phyloP scores from a whole-genome alignment of 1,140 invertebrate genomes.

The Diachasma alloeum region DNA sequence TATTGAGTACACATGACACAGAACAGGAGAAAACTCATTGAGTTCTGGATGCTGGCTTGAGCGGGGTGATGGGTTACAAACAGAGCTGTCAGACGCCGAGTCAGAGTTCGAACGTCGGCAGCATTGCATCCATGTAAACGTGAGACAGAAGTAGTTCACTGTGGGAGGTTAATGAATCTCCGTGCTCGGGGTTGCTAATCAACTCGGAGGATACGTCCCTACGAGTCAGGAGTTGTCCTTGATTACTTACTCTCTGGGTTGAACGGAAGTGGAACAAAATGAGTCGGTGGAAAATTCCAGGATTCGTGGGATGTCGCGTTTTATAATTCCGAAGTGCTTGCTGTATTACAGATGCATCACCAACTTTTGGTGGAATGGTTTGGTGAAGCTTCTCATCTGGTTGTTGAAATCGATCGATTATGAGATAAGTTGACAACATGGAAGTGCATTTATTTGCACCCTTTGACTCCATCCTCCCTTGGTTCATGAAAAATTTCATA shows the following conservation, averaged over 20 bases:
- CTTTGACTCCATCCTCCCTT: background rate
- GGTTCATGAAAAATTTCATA: background rate
- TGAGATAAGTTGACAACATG: background rate
- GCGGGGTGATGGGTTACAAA: constrained; percentile 12
- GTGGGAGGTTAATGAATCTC: constrained; percentile 33
- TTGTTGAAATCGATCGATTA: background rate
- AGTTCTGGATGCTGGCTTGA: background rate
- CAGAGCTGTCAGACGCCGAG: constrained; percentile 28
- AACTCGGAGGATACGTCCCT: constrained; percentile 11
- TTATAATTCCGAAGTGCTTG: background rate
- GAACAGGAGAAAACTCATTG: constrained; percentile 19
- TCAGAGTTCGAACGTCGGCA: constrained; percentile 2
- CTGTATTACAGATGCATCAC: background rate
- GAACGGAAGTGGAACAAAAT: background rate
- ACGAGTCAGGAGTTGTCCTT: constrained; percentile 19
- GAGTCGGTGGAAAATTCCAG: background rate
- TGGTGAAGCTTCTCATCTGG: background rate
- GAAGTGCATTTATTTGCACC: background rate
- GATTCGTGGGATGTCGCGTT: background rate
- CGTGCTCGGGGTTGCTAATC: constrained; percentile 32
- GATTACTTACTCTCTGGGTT: background rate
- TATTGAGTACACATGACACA: background rate
- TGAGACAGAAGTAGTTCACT: background rate
- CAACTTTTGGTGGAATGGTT: background rate
- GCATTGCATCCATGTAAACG: background rate